These are phyloP conservation scores for Aphis gossypii DNA, from an alignment of 1,140 invertebrate species.

Conservation along the genomic window DNA sequence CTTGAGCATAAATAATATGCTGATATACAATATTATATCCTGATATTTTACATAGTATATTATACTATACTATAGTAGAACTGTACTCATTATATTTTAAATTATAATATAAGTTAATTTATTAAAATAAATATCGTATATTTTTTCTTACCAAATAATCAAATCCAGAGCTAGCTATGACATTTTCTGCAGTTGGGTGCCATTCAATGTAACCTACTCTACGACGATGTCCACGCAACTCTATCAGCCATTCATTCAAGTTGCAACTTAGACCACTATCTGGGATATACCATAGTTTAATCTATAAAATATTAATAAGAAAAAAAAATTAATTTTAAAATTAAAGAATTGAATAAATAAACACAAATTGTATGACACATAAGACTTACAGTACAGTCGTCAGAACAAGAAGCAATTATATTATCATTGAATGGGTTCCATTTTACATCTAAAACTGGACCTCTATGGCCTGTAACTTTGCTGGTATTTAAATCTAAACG, in stretches of 20 bases:
- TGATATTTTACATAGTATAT: no score
- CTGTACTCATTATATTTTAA: no score
- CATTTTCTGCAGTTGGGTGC: constrained; percentile 94
- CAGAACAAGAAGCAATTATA: constrained; percentile 92
- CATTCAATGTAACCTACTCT: constrained; percentile 88
- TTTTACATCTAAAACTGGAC: constrained; percentile 84
- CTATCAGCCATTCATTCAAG: constrained; percentile 84
- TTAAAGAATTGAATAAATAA: neutral
- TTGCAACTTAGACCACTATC: constrained; percentile 83
- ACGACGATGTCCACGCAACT: constrained; percentile 86
- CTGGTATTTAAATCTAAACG: constrained; percentile 79
- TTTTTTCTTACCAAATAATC: constrained; percentile 75
- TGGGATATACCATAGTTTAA: constrained; percentile 91
- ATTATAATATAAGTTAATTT: no score
- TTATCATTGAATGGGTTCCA: constrained; percentile 95
- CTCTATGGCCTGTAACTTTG: constrained; percentile 81
- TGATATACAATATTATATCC: no score
- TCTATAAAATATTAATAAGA: constrained; percentile 70
- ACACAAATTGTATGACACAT: constrained; percentile 32
- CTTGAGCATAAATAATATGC: no score
- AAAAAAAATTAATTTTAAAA: neutral
- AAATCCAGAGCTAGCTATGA: constrained; percentile 86
- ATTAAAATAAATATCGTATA: neutral
- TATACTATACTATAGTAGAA: neutral
- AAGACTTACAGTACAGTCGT: constrained; percentile 84